phyloP scores from a whole-genome alignment of 2,797 vertebrate genomes.

The Callimico goeldii region DNA sequence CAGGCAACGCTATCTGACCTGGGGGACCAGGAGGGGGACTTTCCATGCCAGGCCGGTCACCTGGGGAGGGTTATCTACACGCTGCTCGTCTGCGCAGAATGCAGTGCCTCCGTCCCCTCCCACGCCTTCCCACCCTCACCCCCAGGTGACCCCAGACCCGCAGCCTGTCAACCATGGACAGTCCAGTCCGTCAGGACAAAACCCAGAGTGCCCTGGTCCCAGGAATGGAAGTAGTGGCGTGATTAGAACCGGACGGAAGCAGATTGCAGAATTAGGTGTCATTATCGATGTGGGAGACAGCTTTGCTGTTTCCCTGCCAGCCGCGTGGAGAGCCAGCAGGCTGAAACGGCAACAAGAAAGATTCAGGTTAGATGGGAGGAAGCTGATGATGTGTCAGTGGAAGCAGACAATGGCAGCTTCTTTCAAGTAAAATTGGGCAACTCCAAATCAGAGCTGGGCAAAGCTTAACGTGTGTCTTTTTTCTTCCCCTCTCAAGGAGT shows the following conservation, averaged over 20 bases:
- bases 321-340: background rate
- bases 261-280: background rate
- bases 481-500: background rate
- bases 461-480: background rate
- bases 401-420: background rate
- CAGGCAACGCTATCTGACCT: constrained; percentile 74
- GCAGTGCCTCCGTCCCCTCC: background rate
- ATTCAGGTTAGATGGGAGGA: background rate
- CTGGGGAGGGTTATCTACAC: constrained; percentile 56
- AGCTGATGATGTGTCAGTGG: background rate
- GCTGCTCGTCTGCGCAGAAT: background rate
- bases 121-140: background rate
- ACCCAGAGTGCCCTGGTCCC: background rate
- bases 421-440: background rate
- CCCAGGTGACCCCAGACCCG: background rate
- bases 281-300: background rate
- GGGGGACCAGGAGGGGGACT: constrained; percentile 25
- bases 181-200: background rate
- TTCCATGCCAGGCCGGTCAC: constrained; percentile 53
- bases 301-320: background rate
- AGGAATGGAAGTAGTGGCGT: background rate
- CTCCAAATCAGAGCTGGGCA: background rate
- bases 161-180: background rate
- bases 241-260: background rate
- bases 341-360: background rate